Conservation (phyloP, 2,797 vertebrate species). For the Hyperoplus immaculatus region DNA sequence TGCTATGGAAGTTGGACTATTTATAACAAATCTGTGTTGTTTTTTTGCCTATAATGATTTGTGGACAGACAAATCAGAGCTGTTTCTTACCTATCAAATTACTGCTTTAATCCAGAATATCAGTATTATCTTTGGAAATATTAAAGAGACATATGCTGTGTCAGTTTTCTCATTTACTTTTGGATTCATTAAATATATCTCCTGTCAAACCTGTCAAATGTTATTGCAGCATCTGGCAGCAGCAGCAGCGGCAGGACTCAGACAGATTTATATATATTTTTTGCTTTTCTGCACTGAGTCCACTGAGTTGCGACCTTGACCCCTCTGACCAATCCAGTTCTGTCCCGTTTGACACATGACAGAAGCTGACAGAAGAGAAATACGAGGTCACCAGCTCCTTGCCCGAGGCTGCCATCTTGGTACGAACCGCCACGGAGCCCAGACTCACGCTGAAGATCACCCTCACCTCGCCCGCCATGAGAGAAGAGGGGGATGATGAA, state of each 20-base stretch:
- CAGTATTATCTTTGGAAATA: conserved; percentile 3
- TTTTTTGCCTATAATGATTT: conserved; percentile 1
- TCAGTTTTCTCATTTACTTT: background rate
- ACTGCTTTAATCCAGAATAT: conserved; percentile 5
- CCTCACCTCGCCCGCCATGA: conserved; percentile 95
- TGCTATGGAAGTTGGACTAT: too few species aligned
- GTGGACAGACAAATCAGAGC: background rate
- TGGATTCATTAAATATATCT: background rate
- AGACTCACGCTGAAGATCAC: conserved; percentile 95
- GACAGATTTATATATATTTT: conserved; percentile 20
- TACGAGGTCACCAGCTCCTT: conserved; percentile 92
- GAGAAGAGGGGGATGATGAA: conserved; percentile 88
- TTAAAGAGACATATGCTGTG: background rate
- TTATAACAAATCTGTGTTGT: background rate
- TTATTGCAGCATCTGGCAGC: conserved; percentile 11
- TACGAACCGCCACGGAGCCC: conserved; percentile 92
- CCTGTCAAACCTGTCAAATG: background rate
- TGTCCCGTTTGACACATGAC: conserved; percentile 73
- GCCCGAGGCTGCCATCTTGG: conserved; percentile 94
- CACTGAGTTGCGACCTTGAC: conserved; percentile 38
- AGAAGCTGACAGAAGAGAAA: conserved; percentile 98
- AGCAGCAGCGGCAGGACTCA: background rate
- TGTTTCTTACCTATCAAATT: conserved; percentile 6
- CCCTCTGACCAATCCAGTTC: conserved; percentile 47
- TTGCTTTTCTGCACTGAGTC: conserved; percentile 9